Conservation (phyloP, 2,888 invertebrate species). For the Galerucella nymphaeae region DNA sequence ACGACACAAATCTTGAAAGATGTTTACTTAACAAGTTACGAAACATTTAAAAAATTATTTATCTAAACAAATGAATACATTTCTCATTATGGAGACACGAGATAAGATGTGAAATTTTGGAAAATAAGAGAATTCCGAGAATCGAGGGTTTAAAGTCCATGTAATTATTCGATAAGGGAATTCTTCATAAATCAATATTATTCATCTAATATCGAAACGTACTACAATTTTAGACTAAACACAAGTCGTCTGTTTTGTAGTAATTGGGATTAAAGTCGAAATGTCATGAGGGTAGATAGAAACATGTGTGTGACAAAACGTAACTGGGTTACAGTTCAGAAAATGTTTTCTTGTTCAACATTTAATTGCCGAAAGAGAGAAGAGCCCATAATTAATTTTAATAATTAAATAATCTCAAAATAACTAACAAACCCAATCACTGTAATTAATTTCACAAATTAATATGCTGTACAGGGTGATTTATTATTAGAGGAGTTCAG, state of each 20-base stretch:
- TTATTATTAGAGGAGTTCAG: no score
- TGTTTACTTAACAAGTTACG: slow-evolving; percentile 24
- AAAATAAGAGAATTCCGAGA: slow-evolving; percentile 27
- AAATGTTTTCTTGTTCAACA: no score
- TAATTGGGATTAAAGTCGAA: not conserved
- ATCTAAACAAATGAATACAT: slow-evolving; percentile 28
- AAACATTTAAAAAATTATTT: slow-evolving; percentile 14
- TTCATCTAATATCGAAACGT: not conserved
- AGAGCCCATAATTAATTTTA: no score
- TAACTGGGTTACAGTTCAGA: not conserved
- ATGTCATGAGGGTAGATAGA: not conserved
- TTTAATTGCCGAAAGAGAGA: no score
- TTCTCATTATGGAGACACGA: slow-evolving; percentile 23
- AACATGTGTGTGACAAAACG: not conserved
- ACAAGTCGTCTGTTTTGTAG: not conserved
- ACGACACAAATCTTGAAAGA: not conserved
- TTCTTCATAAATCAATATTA: not conserved
- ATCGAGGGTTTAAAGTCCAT: slow-evolving; percentile 6
- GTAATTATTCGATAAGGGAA: not conserved
- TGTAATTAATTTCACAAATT: no score
- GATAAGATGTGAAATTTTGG: slow-evolving; percentile 14
- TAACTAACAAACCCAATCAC: no score
- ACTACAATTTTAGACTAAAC: not conserved
- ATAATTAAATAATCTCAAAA: no score
- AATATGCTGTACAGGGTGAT: no score